Evolutionary conservation across 1,140 invertebrate genomes (phyloP), one percentile per base, ranked within the genome.

Genomic region (Homalodisca vitripennis): DNA sequence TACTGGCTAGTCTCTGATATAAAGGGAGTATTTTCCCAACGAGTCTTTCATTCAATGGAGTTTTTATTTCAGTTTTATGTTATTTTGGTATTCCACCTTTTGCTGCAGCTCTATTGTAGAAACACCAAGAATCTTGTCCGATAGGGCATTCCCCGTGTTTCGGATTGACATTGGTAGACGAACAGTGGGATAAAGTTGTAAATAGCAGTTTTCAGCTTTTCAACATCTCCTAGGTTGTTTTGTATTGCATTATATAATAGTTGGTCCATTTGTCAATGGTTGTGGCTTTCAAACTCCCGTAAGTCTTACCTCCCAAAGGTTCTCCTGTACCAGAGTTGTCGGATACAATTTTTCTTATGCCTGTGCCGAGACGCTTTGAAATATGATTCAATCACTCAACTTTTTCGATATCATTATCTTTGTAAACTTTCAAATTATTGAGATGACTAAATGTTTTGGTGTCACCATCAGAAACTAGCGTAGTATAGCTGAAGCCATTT

Each of bases 381-480:
- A 66, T 34, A 24, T 66, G 65, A 24, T 26, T 26, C n/a, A 66
- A 17, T 20, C 65, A 66, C 48, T 53, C 29, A 10, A 34, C 32
- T 48, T 66, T 66, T 47, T 66, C 34, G 17, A 66, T n/a, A 10
- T 10, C 32, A 27, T 13, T 10, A 26, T 47, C 26, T 34, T 47
- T 47, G 17, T 41, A 30, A n/a, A 34, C n/a, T 17, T 24, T 24
- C 12, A 34, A 10, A 47, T 26, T 26, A 55, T 68, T 24, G 14
- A 69, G 17, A 17, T 69, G 53, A 32, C 20, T 26, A 24, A 66
- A 69, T 6, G 67, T 69, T 69, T 71, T 71, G 0, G 47, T 26
- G 32, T 71, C 48, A 2, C 70, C 66, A 51, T 71, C 55, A 41
- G 65, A 66, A 22, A 71, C 41, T 47, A 68, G 57, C 20, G 20